Evolutionary conservation across 2,113 vertebrate species (phyloP).

Genomic region (Cephalopholis sonnerati): DNA sequence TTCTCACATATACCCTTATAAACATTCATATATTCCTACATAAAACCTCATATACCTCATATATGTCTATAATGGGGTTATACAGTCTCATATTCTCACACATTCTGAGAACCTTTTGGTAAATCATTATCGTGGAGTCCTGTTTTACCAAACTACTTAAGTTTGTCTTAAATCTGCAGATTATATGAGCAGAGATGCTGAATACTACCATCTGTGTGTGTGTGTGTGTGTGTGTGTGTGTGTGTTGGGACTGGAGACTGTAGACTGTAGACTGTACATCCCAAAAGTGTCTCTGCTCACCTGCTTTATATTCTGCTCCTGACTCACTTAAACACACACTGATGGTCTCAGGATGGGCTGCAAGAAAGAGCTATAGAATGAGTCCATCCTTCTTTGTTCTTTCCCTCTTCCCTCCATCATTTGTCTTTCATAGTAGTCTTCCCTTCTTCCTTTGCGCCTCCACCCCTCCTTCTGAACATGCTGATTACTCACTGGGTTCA

Average conservation of each 20-base stretch:
- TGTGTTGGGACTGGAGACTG: conserved; percentile 8
- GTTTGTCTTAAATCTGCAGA: neutral
- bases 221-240: conserved; percentile 2
- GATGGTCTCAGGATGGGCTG: neutral
- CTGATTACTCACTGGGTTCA: no score
- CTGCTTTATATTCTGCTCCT: conserved; percentile 54
- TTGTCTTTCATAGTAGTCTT: neutral
- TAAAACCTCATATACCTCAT: neutral
- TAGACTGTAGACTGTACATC: neutral
- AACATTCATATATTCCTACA: neutral
- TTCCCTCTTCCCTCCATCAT: neutral
- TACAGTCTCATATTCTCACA: neutral
- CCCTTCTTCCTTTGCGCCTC: neutral
- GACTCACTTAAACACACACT: conserved; percentile 19
- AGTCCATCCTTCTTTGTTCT: neutral
- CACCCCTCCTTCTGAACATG: neutral
- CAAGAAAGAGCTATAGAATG: neutral
- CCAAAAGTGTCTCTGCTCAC: conserved; percentile 27
- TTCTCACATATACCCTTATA: neutral
- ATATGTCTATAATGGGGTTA: neutral
- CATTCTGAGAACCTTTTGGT: neutral
- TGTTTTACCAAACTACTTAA: neutral
- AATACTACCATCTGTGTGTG: neutral
- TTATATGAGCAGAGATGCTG: neutral
- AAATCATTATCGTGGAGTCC: neutral